A percentile compares a stretch with the other conserved stretches of the same genome.
Evolutionary conservation across 2,113 vertebrate genomes (phyloP).

Genomic region (Scolopax mira): DNA sequence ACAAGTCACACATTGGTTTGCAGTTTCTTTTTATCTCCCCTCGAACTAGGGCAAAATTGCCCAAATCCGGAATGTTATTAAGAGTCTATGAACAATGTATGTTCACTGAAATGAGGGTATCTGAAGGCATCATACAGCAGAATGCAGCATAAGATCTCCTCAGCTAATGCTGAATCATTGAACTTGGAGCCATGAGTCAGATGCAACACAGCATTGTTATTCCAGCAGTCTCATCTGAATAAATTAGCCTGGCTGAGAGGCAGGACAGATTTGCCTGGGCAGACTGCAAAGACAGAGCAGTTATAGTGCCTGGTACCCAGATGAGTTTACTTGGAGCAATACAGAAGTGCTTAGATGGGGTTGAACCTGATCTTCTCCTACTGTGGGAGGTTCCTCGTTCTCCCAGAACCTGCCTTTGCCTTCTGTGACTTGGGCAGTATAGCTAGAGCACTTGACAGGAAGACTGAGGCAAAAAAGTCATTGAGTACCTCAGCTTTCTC

Average conservation of each 20-base stretch:
- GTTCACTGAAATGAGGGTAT: neutral
- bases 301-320: neutral
- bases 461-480: neutral
- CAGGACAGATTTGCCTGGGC: neutral
- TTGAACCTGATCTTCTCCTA: neutral
- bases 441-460: neutral
- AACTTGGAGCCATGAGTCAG: neutral
- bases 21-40: neutral
- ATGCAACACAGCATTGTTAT: neutral
- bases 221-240: slow-evolving; percentile 1
- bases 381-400: neutral
- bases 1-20: neutral
- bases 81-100: neutral
- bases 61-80: neutral
- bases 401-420: neutral
- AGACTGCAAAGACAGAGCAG: neutral
- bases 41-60: neutral
- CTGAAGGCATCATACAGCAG: neutral
- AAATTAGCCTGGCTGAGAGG: slow-evolving; percentile 16
- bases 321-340: neutral
- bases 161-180: neutral
- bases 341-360: neutral
- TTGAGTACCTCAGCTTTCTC: neutral
- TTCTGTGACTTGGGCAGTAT: neutral
- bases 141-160: neutral